These are phyloP conservation scores for Selenia dentaria DNA, from an alignment of 2,888 invertebrate genomes.

Conservation along the genomic window DNA sequence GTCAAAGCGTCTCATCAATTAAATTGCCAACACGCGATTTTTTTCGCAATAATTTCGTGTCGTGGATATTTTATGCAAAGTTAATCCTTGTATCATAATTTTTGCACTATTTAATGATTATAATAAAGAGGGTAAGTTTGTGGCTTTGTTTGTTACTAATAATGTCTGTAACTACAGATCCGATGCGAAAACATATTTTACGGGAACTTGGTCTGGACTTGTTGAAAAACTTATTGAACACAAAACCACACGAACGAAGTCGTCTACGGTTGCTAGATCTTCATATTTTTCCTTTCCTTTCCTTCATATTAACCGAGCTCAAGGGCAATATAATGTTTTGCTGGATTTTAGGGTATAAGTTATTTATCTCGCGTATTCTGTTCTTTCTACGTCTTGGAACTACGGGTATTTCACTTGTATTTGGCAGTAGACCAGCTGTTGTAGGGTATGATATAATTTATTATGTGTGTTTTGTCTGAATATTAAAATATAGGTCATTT, in stretches of 20 bases:
- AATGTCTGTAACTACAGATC: too few species aligned
- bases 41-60: constrained; percentile 38
- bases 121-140: too few species aligned
- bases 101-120: too few species aligned
- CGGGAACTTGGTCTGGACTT: too few species aligned
- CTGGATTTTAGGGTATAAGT: constrained; percentile 36
- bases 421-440: constrained; percentile 43
- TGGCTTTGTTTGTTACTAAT: too few species aligned
- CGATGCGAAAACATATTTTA: too few species aligned
- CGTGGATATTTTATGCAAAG: constrained; percentile 27
- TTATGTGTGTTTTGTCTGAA: constrained; percentile 15
- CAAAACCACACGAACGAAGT: too few species aligned
- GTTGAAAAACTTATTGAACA: too few species aligned
- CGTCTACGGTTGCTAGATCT: too few species aligned
- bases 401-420: constrained; percentile 33
- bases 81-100: too few species aligned
- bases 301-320: constrained; percentile 30
- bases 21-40: constrained; percentile 50
- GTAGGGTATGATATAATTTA: constrained; percentile 11
- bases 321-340: constrained; percentile 33
- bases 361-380: constrained; percentile 26
- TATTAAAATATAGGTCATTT: constrained; percentile 2
- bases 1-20: constrained; percentile 54
- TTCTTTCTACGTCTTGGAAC: constrained; percentile 36
- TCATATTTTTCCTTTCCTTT: too few species aligned